phyloP scores from a whole-genome alignment of 2,888 invertebrate genomes.

The Chrysotoxum bicinctum region DNA sequence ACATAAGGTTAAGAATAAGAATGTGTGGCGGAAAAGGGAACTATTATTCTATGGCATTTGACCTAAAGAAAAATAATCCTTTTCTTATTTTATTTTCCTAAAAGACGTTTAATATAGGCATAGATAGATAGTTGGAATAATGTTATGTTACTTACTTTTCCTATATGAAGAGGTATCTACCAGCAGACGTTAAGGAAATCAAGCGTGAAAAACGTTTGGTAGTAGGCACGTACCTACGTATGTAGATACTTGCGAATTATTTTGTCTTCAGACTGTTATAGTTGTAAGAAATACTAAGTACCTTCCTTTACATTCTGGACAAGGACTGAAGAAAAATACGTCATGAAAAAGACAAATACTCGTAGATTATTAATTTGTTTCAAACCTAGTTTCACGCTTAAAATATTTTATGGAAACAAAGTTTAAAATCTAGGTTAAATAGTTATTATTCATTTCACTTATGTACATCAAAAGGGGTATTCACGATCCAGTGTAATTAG shows the following conservation, averaged over 20 bases:
- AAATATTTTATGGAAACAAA: too few species aligned
- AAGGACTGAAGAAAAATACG: background rate
- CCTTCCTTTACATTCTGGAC: background rate
- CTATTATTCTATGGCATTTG: constrained; percentile 65
- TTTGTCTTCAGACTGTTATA: background rate
- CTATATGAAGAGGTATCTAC: too few species aligned
- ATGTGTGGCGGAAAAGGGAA: constrained; percentile 50
- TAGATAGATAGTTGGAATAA: background rate
- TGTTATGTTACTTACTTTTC: constrained; percentile 8
- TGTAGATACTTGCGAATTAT: background rate
- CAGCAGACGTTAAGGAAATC: constrained; percentile 7
- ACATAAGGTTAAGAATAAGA: constrained; percentile 62
- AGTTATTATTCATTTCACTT: too few species aligned
- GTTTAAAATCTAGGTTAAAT: too few species aligned
- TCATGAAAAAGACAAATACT: background rate
- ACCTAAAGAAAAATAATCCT: constrained; percentile 61
- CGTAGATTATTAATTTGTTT: background rate
- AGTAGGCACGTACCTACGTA: background rate
- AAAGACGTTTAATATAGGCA: constrained; percentile 12
- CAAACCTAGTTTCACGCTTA: background rate
- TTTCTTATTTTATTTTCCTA: constrained; percentile 17
- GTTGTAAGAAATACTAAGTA: background rate
- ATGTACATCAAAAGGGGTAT: too few species aligned
- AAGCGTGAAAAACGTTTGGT: constrained; percentile 52
- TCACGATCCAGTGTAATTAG: too few species aligned